Percentiles rank a stretch among this genome's conserved stretches.
These are phyloP conservation scores for Avahi laniger DNA, from an alignment of 2,797 vertebrate species.

Conservation along the genomic window DNA sequence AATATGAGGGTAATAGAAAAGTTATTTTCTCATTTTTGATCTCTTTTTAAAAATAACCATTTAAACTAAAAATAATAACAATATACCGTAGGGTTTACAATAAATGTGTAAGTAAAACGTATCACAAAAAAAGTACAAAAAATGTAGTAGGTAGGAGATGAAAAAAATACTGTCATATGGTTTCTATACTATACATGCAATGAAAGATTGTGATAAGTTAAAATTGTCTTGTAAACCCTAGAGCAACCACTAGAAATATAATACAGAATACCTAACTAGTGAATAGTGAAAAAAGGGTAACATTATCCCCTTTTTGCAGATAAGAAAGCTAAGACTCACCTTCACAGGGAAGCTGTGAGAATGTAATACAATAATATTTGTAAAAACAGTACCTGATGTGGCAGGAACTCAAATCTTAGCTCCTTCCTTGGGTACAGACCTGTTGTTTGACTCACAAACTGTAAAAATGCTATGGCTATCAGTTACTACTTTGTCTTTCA, in stretches of 20 bases:
- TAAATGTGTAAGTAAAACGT: not conserved
- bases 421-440: not conserved
- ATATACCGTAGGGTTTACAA: not conserved
- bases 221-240: not conserved
- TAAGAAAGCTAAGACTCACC: not conserved
- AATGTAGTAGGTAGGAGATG: not conserved
- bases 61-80: constrained; percentile 38
- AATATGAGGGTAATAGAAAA: not conserved
- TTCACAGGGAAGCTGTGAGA: not conserved
- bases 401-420: not conserved
- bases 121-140: constrained; percentile 9
- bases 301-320: not conserved
- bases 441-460: constrained; percentile 25
- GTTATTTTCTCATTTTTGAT: constrained; percentile 4
- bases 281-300: not conserved
- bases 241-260: not conserved
- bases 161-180: not conserved
- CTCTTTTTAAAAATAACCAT: not conserved
- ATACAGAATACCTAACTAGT: not conserved
- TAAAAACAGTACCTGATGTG: not conserved
- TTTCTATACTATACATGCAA: not conserved
- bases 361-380: not conserved
- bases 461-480: constrained; percentile 23
- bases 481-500: not conserved
- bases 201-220: not conserved